Base-by-base conservation (phyloP, 2,797 vertebrate species). In the Rhinophrynus dorsalis region DNA sequence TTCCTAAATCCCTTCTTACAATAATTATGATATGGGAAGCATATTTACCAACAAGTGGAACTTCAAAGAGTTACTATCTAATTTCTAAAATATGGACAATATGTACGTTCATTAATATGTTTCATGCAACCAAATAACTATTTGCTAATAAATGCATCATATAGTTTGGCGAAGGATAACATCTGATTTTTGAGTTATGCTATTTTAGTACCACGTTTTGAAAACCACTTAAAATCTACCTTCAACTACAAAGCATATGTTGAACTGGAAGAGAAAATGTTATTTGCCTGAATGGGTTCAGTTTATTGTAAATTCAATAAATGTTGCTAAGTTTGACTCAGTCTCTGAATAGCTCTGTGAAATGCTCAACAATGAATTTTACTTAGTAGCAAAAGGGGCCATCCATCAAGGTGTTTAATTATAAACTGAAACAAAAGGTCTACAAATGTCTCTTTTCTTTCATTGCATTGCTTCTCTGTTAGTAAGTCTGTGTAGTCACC, bases 381-480 rank as follows among this genome's bases (percentile, higher is more conserved):
- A 60, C 38, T 47, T 38, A 47, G 40, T 21, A 56, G 15, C n/a
- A 15, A 62, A 17, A 55, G 15, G 37, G 23, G 23, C 50, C 8
- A 70, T 70, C 50, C 50, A 55, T 70, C 67, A 63, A 55, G 32
- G 50, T 56, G 26, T 63, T 71, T 63, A 71, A 56, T 71, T 71
- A 71, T 63, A 26, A 24, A 63, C 9, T 29, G n/a, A 56, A 57
- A 63, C 51, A 63, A 71, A 55, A 33, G 59, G 38, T 37, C 50
- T 56, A 57, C 51, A 63, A 71, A 63, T 38, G 12, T 44, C 51
- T 18, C 21, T 48, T 20, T 38, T 27, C 11, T 20, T 62, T 18
- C 17, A 29, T 40, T 60, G 20, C 27, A 52, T 32, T 62, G 11
- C 38, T 47, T 55, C 13, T 9, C 30, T 56, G 55, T 58, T 20